phyloP scores from a whole-genome alignment of 2,113 vertebrate genomes.

The Sisor rabdophorus region DNA sequence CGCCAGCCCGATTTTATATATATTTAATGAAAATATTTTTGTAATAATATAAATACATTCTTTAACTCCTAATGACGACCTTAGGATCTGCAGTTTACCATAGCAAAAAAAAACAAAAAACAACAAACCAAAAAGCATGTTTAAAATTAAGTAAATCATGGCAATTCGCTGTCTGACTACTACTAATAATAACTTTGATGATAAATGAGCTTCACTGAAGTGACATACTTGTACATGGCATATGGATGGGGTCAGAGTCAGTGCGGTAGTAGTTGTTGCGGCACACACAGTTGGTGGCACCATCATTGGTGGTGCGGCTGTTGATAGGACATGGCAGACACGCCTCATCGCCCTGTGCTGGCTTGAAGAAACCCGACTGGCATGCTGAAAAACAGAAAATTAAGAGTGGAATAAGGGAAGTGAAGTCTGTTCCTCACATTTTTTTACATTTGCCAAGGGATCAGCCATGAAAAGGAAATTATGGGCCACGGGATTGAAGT shows the following conservation, averaged over 20 bases:
- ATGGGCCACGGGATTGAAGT: conserved; percentile 23
- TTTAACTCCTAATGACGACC: not conserved
- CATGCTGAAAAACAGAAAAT: conserved; percentile 72
- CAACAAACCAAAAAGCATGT: not conserved
- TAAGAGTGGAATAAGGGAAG: not conserved
- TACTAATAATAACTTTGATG: not conserved
- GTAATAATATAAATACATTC: no score
- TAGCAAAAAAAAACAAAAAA: not conserved
- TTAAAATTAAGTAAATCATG: not conserved
- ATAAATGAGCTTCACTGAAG: not conserved
- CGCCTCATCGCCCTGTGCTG: conserved; percentile 85
- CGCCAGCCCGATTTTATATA: no score
- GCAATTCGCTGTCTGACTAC: not conserved
- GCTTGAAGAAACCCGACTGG: conserved; percentile 84
- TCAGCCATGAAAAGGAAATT: conserved; percentile 13
- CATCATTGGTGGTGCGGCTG: conserved; percentile 90
- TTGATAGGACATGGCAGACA: conserved; percentile 93
- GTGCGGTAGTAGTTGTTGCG: conserved; percentile 89
- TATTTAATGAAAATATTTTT: no score
- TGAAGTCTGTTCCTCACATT: conserved; percentile 18
- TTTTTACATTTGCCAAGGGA: conserved; percentile 14
- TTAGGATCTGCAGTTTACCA: not conserved
- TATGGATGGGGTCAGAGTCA: conserved; percentile 86
- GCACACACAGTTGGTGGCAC: conserved; percentile 91
- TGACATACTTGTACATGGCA: conserved; percentile 93